Evolutionary conservation across 2,888 invertebrate species (phyloP), one percentile per base, ranked within the genome.

Genomic region (Thysanoteuthis rhombus): DNA sequence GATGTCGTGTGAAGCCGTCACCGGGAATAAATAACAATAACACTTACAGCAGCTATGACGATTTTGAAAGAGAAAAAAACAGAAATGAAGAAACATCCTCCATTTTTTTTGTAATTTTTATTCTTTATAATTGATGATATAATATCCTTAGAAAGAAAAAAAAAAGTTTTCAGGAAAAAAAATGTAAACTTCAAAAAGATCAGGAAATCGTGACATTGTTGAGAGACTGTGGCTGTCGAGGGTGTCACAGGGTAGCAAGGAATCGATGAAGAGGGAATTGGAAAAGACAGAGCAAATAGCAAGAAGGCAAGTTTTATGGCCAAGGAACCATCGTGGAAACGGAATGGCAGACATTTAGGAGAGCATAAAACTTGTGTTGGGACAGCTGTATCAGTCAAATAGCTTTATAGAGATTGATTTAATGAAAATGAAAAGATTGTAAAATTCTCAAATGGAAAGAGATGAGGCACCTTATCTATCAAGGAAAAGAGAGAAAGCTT

Each of bases 341-440:
- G 75, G n/a, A 75, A n/a, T 75, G n/a, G 75, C n/a, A 25, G 75
- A 75, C 75, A n/a, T 75, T 75, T 75, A 75, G n/a, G 75, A 75
- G 75, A 75, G n/a, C 75, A 75, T 75, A 75, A 75, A 75, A 75
- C 36, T 75, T 75, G 75, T 75, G 75, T 75, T 75, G 75, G 36
- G 75, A 75, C 75, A 75, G 75, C 75, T 75, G 75, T 75, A 75
- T 75, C 75, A 75, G 75, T 75, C 75, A n/a, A 75, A 75, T 75
- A 75, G 75, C 75, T 75, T 75, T 75, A 75, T 75, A 75, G 75
- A 36, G n/a, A 75, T 75, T 75, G 75, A 75, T 75, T 75, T 75
- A 75, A 75, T 36, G 75, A 75, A 75, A 75, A 75, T n/a, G 75
- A 75, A 75, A 75, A 75, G 75, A 75, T 75, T n/a, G n/a, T 75